Evolutionary conservation across 2,797 vertebrate genomes (phyloP), one percentile per base, ranked within the genome.

Genomic region (Mallotus villosus): DNA sequence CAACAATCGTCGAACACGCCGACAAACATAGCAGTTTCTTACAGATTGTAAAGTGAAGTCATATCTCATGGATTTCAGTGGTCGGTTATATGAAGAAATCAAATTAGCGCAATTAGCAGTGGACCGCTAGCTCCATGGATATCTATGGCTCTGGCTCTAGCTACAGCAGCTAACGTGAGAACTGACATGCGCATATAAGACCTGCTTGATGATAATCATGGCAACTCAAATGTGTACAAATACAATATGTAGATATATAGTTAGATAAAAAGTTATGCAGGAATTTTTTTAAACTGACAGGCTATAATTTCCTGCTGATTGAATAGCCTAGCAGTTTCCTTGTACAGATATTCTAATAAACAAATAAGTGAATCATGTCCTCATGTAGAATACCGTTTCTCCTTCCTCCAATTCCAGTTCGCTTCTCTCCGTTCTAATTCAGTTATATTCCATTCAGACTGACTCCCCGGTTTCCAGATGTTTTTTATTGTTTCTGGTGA

Each of bases 401-500:
- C 32, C 3, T 34, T 68, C 78, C 74, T 32, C 16, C 11, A 72
- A 73, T 82, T 76, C 71, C 65, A 0, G 24, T 77, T 81, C 77
- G 76, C 63, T 77, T 24, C 73, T 22, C 22, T 49, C 21, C 8
- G 37, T 22, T 21, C 5, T 71, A 21, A 34, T 71, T 78, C 78
- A 32, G 55, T 70, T n/a, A 75, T 84, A 77, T 74, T 41, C 4
- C 24, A 22, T 68, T 76, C 75, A 53, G 34, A 46, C 12, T 9
- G 4, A 61, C 57, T 63, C 1, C 7, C 21, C 58, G 49, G 34
- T 32, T 16, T 27, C 57, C 80, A 82, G 64, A 53, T 78, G 77
- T 77, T 83, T 81, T 72, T 77, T 67, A 63, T 81, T 68, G 74
- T 78, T 24, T 64, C 64, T 63, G 80, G 74, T 71, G 78, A 78